phyloP scores from a whole-genome alignment of 2,113 vertebrate genomes.

The Trichechus manatus region DNA sequence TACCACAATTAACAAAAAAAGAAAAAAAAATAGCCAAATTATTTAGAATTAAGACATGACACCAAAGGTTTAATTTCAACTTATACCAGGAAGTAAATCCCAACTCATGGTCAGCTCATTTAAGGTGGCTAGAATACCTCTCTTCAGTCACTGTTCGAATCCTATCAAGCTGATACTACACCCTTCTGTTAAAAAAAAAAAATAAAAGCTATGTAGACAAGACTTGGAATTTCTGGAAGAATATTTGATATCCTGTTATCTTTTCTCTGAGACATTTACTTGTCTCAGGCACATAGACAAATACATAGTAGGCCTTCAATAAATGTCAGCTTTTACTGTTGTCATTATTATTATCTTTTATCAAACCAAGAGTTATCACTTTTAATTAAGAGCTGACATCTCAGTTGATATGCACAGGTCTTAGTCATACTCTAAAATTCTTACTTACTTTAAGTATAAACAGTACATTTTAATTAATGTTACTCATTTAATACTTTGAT shows the following conservation, averaged over 20 bases:
- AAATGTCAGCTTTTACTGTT: slow-evolving; percentile 38
- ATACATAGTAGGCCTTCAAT: not conserved
- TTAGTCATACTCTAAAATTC: slow-evolving; percentile 59
- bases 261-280: slow-evolving; percentile 46
- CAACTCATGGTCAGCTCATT: not conserved
- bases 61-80: slow-evolving; percentile 16
- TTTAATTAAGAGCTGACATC: slow-evolving; percentile 51
- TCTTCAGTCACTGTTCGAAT: not conserved
- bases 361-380: not conserved
- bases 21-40: not conserved
- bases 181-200: not conserved
- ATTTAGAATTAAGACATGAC: slow-evolving; percentile 36
- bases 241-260: not conserved
- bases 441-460: slow-evolving; percentile 70
- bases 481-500: slow-evolving; percentile 55
- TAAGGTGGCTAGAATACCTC: not conserved
- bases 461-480: slow-evolving; percentile 56
- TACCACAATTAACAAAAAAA: not conserved
- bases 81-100: not conserved
- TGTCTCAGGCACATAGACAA: not conserved
- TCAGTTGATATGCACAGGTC: slow-evolving; percentile 21
- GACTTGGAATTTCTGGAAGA: not conserved
- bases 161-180: not conserved
- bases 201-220: not conserved
- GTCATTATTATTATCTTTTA: not conserved